These are phyloP conservation scores for Doryteuthis pealeii DNA, from an alignment of 1,140 invertebrate species.

Conservation along the genomic window DNA sequence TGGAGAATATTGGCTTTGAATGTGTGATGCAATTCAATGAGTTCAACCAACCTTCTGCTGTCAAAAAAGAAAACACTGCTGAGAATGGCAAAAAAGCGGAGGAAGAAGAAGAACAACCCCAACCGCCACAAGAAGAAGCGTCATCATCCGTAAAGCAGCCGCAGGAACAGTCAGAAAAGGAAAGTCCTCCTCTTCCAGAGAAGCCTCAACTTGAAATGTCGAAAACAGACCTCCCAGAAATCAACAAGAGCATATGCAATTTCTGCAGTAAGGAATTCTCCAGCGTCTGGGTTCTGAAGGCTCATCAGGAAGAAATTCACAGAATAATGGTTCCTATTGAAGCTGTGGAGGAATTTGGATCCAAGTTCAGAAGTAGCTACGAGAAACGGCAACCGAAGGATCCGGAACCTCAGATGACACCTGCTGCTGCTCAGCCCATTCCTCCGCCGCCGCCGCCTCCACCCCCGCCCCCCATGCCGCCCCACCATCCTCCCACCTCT, in stretches of 20 bases:
- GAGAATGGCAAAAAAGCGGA: slow-evolving; percentile 35
- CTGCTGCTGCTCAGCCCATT: neutral
- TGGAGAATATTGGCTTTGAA: slow-evolving; percentile 93
- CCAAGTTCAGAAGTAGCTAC: slow-evolving; percentile 67
- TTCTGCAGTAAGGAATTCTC: slow-evolving; percentile 92
- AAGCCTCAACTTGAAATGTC: slow-evolving; percentile 27
- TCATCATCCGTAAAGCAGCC: slow-evolving; percentile 15
- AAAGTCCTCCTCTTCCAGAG: slow-evolving; percentile 23
- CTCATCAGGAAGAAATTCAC: slow-evolving; percentile 93
- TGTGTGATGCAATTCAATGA: slow-evolving; percentile 96
- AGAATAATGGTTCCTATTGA: slow-evolving; percentile 85
- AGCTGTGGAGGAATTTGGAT: slow-evolving; percentile 87
- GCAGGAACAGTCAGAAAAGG: slow-evolving; percentile 23
- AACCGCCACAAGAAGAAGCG: slow-evolving; percentile 32
- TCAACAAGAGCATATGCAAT: slow-evolving; percentile 76
- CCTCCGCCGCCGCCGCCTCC: slow-evolving; percentile 18
- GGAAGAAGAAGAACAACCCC: slow-evolving; percentile 38
- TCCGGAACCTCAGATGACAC: slow-evolving; percentile 15
- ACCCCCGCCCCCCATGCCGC: slow-evolving; percentile 22
- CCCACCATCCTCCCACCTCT: slow-evolving; percentile 14
- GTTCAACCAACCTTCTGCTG: slow-evolving; percentile 71
- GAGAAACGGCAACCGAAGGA: slow-evolving; percentile 51
- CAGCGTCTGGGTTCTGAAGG: slow-evolving; percentile 92
- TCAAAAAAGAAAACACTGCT: slow-evolving; percentile 13
- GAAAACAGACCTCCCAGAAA: slow-evolving; percentile 65